phyloP scores from a whole-genome alignment of 2,797 vertebrate species.

The Nannoperca obscura region DNA sequence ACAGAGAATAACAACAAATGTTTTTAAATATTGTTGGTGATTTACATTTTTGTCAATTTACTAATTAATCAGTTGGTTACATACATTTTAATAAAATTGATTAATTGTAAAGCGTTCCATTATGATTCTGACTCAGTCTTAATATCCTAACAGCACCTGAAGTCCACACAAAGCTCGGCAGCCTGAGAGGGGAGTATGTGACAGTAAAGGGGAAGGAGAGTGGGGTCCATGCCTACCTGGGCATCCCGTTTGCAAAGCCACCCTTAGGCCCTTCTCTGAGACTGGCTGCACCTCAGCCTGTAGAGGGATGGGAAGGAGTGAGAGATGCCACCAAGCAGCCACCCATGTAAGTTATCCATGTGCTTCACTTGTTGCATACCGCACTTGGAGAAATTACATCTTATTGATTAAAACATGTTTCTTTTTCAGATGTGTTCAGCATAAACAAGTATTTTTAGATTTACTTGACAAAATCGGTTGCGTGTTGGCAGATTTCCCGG shows the following conservation, averaged over 20 bases:
- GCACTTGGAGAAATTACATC: not conserved
- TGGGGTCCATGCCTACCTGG: constrained; percentile 78
- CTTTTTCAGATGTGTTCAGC: constrained; percentile 79
- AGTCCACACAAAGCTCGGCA: constrained; percentile 77
- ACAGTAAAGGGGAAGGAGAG: constrained; percentile 78
- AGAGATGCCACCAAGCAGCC: constrained; percentile 81
- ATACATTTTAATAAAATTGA: not conserved
- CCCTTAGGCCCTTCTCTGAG: constrained; percentile 80
- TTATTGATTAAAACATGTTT: not conserved
- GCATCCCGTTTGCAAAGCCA: constrained; percentile 83
- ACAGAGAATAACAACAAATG: not conserved
- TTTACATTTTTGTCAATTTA: no score
- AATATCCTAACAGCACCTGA: constrained; percentile 57
- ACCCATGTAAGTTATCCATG: constrained; percentile 66
- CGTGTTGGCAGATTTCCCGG: not conserved
- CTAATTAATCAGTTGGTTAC: not conserved
- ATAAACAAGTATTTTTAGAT: accelerated
- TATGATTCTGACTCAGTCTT: not conserved
- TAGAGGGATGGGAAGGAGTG: constrained; percentile 77
- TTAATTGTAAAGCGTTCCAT: not conserved
- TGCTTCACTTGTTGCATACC: not conserved
- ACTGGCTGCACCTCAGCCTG: constrained; percentile 77
- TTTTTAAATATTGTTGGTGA: not conserved
- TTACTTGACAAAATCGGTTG: accelerated
- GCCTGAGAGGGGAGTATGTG: constrained; percentile 74